Percentiles rank a stretch among this genome's conserved stretches.
These are phyloP conservation scores for Chaetoderma sp. DNA, from an alignment of 2,888 invertebrate genomes.

Conservation along the genomic window DNA sequence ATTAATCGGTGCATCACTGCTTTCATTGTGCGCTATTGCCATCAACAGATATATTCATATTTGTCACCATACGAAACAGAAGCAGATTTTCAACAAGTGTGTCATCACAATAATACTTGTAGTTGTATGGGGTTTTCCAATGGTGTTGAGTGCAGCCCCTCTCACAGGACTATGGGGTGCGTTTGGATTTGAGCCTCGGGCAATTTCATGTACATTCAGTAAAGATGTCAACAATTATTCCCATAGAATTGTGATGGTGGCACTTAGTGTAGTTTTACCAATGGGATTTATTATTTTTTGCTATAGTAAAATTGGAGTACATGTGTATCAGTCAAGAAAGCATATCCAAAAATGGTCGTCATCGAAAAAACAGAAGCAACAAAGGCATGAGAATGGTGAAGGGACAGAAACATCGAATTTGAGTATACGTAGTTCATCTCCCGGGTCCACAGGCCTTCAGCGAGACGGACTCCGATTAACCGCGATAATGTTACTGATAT, in stretches of 20 bases:
- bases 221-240: constrained; percentile 44
- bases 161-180: constrained; percentile 49
- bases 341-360: too few relatives aligned
- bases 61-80: too few relatives aligned
- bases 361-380: too few relatives aligned
- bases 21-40: constrained; percentile 50
- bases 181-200: constrained; percentile 46
- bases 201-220: constrained; percentile 53
- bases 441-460: too few relatives aligned
- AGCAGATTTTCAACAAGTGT: too few relatives aligned
- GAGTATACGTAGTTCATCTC: too few relatives aligned
- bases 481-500: constrained; percentile 59
- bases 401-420: too few relatives aligned
- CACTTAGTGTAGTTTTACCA: constrained; percentile 53
- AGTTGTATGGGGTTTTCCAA: constrained; percentile 51
- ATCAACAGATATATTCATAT: constrained; percentile 53
- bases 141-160: constrained; percentile 48
- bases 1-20: constrained; percentile 52
- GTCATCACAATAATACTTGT: constrained; percentile 39
- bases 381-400: too few relatives aligned
- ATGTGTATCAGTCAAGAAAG: too few relatives aligned
- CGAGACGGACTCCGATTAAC: constrained; percentile 50
- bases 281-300: constrained; percentile 53
- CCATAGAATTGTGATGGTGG: constrained; percentile 50
- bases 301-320: constrained; percentile 56